phyloP scores from a whole-genome alignment of 2,888 invertebrate species.

The Trissolcus brochymenae region DNA sequence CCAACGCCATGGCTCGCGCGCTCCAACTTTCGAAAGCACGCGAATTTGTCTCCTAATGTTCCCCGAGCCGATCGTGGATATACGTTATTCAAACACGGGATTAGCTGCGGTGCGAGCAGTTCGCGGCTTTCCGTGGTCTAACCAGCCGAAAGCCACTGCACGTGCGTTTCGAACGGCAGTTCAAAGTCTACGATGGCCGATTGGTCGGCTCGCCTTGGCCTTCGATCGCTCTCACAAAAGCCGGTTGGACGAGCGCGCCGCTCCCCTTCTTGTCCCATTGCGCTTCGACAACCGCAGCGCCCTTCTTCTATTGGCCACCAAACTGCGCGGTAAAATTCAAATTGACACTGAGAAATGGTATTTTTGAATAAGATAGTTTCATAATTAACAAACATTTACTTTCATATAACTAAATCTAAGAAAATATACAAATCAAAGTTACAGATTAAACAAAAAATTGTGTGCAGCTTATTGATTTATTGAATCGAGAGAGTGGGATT shows the following conservation, averaged over 20 bases:
- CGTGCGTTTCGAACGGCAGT: slow-evolving; percentile 56
- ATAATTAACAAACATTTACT: too few relatives aligned
- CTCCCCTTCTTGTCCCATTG: slow-evolving; percentile 12
- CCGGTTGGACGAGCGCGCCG: slow-evolving; percentile 54
- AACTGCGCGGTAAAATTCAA: neutral
- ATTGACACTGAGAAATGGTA: too few relatives aligned
- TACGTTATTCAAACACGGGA: neutral
- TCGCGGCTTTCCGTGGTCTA: slow-evolving; percentile 25
- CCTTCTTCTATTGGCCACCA: neutral
- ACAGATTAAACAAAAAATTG: too few relatives aligned
- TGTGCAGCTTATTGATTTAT: too few relatives aligned
- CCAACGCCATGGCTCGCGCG: slow-evolving; percentile 72
- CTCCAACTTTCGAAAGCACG: slow-evolving; percentile 7
- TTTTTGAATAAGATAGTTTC: too few relatives aligned
- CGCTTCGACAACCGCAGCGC: slow-evolving; percentile 1
- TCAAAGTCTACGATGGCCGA: slow-evolving; percentile 54
- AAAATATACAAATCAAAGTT: too few relatives aligned
- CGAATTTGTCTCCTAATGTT: slow-evolving; percentile 1
- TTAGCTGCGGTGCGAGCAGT: slow-evolving; percentile 3
- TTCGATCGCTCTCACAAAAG: slow-evolving; percentile 51
- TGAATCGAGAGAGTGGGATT: too few relatives aligned
- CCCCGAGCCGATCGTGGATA: neutral
- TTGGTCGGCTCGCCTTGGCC: slow-evolving; percentile 45
- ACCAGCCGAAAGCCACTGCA: slow-evolving; percentile 43
- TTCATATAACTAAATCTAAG: too few relatives aligned